Conservation (phyloP, 2,797 vertebrate species). For the Melanotaenia boesemani region DNA sequence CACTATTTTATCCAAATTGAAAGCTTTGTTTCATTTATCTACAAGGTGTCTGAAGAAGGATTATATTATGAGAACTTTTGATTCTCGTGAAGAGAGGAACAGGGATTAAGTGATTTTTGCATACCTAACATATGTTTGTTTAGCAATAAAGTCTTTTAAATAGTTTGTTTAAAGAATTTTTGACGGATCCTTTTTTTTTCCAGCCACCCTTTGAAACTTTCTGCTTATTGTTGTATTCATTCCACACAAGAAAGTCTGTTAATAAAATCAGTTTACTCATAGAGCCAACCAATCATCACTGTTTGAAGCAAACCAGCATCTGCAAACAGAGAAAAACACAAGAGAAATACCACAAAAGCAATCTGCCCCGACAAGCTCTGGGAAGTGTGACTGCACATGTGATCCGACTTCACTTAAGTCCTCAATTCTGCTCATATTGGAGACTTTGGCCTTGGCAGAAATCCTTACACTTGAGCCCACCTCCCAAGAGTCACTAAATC, state of each 20-base stretch:
- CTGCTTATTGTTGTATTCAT: background rate
- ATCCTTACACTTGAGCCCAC: background rate
- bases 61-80: background rate
- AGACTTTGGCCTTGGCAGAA: slow-evolving; percentile 13
- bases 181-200: background rate
- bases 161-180: background rate
- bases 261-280: background rate
- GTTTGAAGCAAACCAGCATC: background rate
- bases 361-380: slow-evolving; percentile 10
- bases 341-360: background rate
- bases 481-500: slow-evolving; percentile 13
- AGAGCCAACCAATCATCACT: background rate
- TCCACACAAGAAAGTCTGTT: background rate
- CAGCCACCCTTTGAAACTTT: background rate
- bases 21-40: background rate
- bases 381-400: slow-evolving; percentile 26
- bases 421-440: slow-evolving; percentile 31
- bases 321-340: background rate
- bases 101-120: background rate
- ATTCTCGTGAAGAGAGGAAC: slow-evolving; percentile 1
- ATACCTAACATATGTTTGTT: too few species aligned
- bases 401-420: slow-evolving; percentile 26
- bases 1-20: background rate
- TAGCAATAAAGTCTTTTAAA: slow-evolving; percentile 6
- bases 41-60: background rate